phyloP scores from a whole-genome alignment of 2,797 vertebrate species.

The Gymnoscopelus microlampas region DNA sequence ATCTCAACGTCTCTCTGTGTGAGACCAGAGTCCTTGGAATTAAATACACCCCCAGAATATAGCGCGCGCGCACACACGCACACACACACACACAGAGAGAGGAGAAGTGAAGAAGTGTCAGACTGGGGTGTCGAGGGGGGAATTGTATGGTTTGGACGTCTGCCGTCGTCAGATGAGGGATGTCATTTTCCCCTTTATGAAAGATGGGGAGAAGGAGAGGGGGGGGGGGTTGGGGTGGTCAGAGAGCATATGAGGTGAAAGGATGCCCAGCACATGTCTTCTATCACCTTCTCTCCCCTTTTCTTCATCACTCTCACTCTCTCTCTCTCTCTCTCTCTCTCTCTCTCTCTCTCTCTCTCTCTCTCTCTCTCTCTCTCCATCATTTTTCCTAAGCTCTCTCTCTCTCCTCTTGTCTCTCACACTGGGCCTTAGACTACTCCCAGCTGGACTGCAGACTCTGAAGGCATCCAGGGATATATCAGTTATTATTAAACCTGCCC shows the following conservation, averaged over 20 bases:
- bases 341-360: conserved; percentile 35
- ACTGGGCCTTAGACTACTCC: conserved; percentile 66
- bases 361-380: conserved; percentile 21
- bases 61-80: conserved; percentile 25
- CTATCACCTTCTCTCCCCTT: conserved; percentile 68
- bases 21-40: conserved; percentile 66
- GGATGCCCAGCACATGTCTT: conserved; percentile 75
- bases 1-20: conserved; percentile 69
- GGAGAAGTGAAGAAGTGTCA: conserved; percentile 67
- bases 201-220: conserved; percentile 40
- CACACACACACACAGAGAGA: conserved; percentile 14
- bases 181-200: conserved; percentile 69
- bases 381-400: conserved; percentile 1
- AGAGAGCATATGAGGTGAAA: conserved; percentile 73
- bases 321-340: neutral
- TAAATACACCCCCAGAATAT: conserved; percentile 56
- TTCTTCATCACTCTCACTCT: conserved; percentile 48
- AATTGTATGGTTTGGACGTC: conserved; percentile 65
- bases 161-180: conserved; percentile 68
- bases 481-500: conserved; percentile 76
- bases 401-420: conserved; percentile 51
- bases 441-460: conserved; percentile 66
- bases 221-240: conserved; percentile 52
- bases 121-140: conserved; percentile 50
- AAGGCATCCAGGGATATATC: conserved; percentile 71